Conservation (phyloP, 2,888 invertebrate genomes). For the Lordiphosa fenestrarum region DNA sequence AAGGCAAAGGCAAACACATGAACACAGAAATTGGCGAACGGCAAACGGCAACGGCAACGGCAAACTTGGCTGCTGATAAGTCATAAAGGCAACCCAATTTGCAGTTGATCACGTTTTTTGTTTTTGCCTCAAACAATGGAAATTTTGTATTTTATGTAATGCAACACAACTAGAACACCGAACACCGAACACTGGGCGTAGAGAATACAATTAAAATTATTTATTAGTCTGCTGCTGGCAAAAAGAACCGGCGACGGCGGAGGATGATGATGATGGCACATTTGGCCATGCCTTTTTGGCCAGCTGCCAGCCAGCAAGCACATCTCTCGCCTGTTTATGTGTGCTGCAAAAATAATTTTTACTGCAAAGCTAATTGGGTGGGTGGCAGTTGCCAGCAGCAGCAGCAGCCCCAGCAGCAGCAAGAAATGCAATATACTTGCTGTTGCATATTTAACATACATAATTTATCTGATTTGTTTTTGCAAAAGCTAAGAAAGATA, state of each 20-base stretch:
- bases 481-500: too few species aligned
- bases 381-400: constrained; percentile 4
- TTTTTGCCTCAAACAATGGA: constrained; percentile 22
- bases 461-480: neutral
- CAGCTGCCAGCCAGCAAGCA: constrained; percentile 60
- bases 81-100: constrained; percentile 47
- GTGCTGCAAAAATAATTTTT: constrained; percentile 48
- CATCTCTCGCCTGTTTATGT: constrained; percentile 13
- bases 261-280: constrained; percentile 39
- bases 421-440: too few species aligned
- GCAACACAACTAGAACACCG: constrained; percentile 51
- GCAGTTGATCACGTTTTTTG: constrained; percentile 68
- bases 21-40: constrained; percentile 9
- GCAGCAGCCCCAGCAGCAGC: too few species aligned
- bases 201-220: constrained; percentile 71
- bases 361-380: constrained; percentile 56
- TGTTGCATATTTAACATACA: too few species aligned
- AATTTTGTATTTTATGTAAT: constrained; percentile 15
- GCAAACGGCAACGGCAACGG: constrained; percentile 8
- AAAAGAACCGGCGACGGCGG: neutral
- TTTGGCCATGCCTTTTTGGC: constrained; percentile 76
- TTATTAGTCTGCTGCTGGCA: constrained; percentile 55
- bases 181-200: constrained; percentile 13
- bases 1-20: constrained; percentile 5
- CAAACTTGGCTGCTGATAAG: constrained; percentile 26